A percentile compares a stretch with the other conserved stretches of the same genome.
Conservation (phyloP, 2,888 invertebrate species). For the Barypeithes pellucidus region DNA sequence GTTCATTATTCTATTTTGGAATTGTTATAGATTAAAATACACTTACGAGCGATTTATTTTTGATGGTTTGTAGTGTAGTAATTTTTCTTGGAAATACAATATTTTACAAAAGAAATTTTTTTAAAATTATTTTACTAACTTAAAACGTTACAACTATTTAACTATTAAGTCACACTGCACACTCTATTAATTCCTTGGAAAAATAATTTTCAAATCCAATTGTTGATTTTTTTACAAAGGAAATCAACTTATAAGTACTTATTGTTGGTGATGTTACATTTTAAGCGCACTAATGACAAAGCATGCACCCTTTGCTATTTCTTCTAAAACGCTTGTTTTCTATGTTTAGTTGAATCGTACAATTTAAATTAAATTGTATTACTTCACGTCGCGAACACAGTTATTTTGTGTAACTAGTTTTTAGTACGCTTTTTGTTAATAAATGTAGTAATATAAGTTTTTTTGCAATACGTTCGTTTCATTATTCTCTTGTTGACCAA, state of each 20-base stretch:
- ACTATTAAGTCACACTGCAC: no score
- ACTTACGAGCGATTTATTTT: no score
- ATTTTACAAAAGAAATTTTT: no score
- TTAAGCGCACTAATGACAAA: neutral
- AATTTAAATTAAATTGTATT: conserved; percentile 41
- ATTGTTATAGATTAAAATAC: no score
- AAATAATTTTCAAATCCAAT: no score
- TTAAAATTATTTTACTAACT: no score
- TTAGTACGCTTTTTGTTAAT: conserved; percentile 16
- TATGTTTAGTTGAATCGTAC: conserved; percentile 13
- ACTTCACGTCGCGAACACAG: conserved; percentile 16
- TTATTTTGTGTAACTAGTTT: conserved; percentile 11
- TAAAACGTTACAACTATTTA: no score
- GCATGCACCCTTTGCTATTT: neutral
- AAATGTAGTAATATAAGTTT: conserved; percentile 17
- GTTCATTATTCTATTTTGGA: no score
- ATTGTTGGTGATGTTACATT: neutral
- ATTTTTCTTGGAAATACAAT: no score
- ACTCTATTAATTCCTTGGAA: no score
- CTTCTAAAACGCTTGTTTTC: neutral
- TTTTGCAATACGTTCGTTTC: neutral
- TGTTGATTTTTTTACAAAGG: no score
- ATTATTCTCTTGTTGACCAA: neutral
- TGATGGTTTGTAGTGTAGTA: no score
- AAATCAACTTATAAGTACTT: neutral